Evolutionary conservation across 2,113 vertebrate genomes (phyloP), one percentile per base, ranked within the genome.

Genomic region (Thalassoma bifasciatum): DNA sequence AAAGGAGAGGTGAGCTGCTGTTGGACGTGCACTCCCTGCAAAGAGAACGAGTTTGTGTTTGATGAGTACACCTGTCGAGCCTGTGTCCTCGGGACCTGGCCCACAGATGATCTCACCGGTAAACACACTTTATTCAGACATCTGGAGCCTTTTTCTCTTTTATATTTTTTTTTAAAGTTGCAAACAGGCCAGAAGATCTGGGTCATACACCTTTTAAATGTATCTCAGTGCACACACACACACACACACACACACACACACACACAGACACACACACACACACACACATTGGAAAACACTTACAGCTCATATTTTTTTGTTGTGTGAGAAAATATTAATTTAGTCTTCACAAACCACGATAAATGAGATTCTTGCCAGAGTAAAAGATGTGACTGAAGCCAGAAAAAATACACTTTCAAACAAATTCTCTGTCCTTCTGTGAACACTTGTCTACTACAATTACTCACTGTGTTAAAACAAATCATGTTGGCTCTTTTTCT

Each of bases 1-100:
- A 99, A 99, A 91, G 98, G 98, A 77, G 98, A 99, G 90, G 98
- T 99, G 77, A 99, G 98, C 88, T 99, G 98, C 66, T 99, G 98
- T 30, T 99, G 98, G 98, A 99, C 98, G 23, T 99, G 98, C 66
- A 99, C 98, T 4, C 96, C 95, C 2, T 99, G 98, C 77, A 99
- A 99, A 82, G 98, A 99, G 19, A 99, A 99, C 0, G 98, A 99
- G 81, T 99, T 95, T 17, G 96, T 99, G 36, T 98, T 93, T 79
- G 98, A 99, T 54, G 98, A 99, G 85, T 98, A 99, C 75, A 99
- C 98, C 0, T 99, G 98, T 88, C 95, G 95, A 61, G 96, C 97
- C 0, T 99, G 98, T 67, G 89, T 94, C 53, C 94, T 99, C 0
- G 98, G 98, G 59, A 96, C 94, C 75, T 99, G 98, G 98, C 98